Conservation (phyloP, 1,140 invertebrate genomes). For the Lasioglossum albipes region DNA sequence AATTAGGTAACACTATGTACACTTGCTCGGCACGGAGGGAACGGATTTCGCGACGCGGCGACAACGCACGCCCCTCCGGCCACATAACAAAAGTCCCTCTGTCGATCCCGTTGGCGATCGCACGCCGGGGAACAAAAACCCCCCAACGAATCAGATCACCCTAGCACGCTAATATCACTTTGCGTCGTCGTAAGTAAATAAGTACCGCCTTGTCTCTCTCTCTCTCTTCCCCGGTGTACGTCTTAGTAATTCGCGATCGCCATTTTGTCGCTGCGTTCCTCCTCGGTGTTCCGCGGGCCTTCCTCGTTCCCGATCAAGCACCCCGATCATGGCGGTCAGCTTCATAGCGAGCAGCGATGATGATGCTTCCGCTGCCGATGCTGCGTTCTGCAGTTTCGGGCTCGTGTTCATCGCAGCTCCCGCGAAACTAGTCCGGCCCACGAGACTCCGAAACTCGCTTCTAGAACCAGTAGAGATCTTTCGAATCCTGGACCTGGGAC, state of each 20-base stretch:
- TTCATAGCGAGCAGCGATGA: neutral
- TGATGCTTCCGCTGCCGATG: neutral
- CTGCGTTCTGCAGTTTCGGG: neutral
- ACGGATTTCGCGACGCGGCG: slow-evolving; percentile 18
- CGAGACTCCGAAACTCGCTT: slow-evolving; percentile 54
- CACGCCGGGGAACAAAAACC: no score
- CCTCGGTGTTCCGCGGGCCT: neutral
- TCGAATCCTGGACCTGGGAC: slow-evolving; percentile 73
- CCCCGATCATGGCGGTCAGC: neutral
- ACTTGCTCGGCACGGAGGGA: slow-evolving; percentile 50
- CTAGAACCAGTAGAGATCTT: slow-evolving; percentile 75
- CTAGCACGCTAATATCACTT: slow-evolving; percentile 47
- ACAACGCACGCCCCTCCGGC: slow-evolving; percentile 7
- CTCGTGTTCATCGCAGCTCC: slow-evolving; percentile 13
- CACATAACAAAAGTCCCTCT: slow-evolving; percentile 58
- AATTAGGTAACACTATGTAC: slow-evolving; percentile 76
- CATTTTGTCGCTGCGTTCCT: slow-evolving; percentile 23
- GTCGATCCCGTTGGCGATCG: neutral
- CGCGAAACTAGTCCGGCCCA: slow-evolving; percentile 30
- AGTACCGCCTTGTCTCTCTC: neutral
- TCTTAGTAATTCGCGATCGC: neutral
- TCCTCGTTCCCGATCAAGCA: neutral
- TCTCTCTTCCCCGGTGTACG: slow-evolving; percentile 18
- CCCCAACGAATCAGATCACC: slow-evolving; percentile 7
- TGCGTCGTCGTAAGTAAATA: slow-evolving; percentile 15